Evolutionary conservation across 2,797 vertebrate species (phyloP), one percentile per base, ranked within the genome.

Genomic region (Pagetopsis macropterus): DNA sequence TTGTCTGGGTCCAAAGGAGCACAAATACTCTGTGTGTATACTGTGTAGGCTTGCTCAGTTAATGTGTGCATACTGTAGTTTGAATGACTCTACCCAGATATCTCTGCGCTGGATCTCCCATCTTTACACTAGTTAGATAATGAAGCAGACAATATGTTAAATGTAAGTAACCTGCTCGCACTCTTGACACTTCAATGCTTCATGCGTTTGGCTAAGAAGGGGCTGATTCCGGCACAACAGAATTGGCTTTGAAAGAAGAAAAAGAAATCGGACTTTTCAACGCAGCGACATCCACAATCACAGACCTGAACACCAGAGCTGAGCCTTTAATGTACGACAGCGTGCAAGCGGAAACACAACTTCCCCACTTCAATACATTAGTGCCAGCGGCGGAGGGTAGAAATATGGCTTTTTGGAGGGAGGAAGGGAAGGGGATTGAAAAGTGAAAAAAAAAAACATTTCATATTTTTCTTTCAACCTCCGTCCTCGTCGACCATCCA

Each of bases 351-450:
- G 17, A 40, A 40, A 60, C 23, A 9, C 44, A 7, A 50, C 46
- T 13, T 10, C 11, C 54, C 21, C 40, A 55, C 41, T 67, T 66
- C 60, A 57, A 49, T 56, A 65, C 66, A 67, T 77, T 44, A 59
- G 60, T 46, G 64, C 62, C 65, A 46, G 60, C 41, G 52, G 62
- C 15, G 73, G 65, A 67, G 70, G 33, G 73, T 50, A 80, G 69
- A 75, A 85, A 84, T 91, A 91, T 90, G 89, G 88, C 90, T 90
- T 91, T 73, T 91, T 72, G 58, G 52, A 15, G 14, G 60, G 72
- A 16, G 55, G 14, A 44, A 21, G 17, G 2, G 13, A 33, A 7
- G 14, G 41, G 13, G 43, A 13, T 9, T 65, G 43, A 62, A 74
- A 52, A 73, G 79, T 9, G 33, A 69, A 75, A 48, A 46, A 64